Conservation (phyloP, 1,140 invertebrate species). For the Megalonaias nervosa region DNA sequence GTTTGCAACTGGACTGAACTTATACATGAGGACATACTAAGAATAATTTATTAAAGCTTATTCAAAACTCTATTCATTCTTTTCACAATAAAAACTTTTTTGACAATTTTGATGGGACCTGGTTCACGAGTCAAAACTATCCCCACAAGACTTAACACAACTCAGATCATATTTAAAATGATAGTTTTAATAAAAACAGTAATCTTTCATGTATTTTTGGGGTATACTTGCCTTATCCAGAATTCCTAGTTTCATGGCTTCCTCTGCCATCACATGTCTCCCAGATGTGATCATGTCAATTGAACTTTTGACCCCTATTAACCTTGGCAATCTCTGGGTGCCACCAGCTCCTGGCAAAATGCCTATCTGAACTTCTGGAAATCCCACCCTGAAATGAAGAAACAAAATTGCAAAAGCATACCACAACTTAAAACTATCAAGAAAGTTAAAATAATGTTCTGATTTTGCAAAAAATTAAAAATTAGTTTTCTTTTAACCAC, state of each 20-base stretch:
- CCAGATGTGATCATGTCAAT: conserved; percentile 64
- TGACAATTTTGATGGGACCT: too few relatives aligned
- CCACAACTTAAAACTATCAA: not conserved
- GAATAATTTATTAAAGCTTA: too few relatives aligned
- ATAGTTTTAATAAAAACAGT: too few relatives aligned
- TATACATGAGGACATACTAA: too few relatives aligned
- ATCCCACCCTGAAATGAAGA: conserved; percentile 53
- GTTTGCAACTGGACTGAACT: too few relatives aligned
- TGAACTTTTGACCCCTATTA: conserved; percentile 52
- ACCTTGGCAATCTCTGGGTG: conserved; percentile 59
- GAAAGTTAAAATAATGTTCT: not conserved
- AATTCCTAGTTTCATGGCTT: conserved; percentile 61
- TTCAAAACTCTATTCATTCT: too few relatives aligned
- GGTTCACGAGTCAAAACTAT: too few relatives aligned
- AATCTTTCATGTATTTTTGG: too few relatives aligned
- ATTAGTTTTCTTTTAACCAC: conserved; percentile 4
- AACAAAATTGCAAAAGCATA: not conserved
- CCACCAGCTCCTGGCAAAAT: conserved; percentile 62
- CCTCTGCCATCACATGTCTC: conserved; percentile 46
- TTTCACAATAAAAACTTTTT: too few relatives aligned
- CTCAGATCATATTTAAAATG: too few relatives aligned
- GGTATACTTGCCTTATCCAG: conserved; percentile 56
- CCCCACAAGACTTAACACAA: too few relatives aligned
- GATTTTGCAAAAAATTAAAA: not conserved
- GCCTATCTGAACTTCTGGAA: conserved; percentile 61